Evolutionary conservation across 2,797 vertebrate species (phyloP), one percentile per base, ranked within the genome.

Genomic region (Micropoecilia bifurca): DNA sequence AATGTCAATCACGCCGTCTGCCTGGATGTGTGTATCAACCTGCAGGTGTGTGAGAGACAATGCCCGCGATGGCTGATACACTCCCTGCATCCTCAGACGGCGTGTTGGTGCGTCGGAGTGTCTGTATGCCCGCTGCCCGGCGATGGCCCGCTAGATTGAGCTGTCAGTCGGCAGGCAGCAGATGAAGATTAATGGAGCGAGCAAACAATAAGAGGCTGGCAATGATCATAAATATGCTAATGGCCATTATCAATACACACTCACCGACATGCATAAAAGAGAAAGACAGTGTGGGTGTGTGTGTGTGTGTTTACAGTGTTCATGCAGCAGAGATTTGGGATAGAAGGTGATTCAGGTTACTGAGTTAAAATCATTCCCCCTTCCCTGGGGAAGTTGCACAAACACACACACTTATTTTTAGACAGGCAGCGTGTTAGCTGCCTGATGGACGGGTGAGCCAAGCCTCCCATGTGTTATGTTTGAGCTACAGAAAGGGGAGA

Each of bases 151-250:
- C 96, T 97, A 98, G 97, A 99, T 99, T 99, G 97, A 99, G 98
- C 98, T 99, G 98, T 99, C 98, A 99, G 96, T 96, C 89, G 93
- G 92, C 93, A 96, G 96, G 97, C 97, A 96, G 95, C 96, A 95
- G 98, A 98, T 97, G 98, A 99, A 99, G 98, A 99, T 99, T 98
- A 99, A 99, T 99, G 97, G 97, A 96, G 96, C 94, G 88, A 85
- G 93, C 91, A 96, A 97, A 99, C 97, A 99, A 99, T 99, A 98
- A 98, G 97, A 97, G 96, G 96, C 96, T 97, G 96, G 97, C 97
- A 97, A 97, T 97, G 97, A 98, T 97, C 97, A 99, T 99, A 98
- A 99, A 99, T 99, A 99, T 99, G 98, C 97, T 98, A 99, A 99
- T 99, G 96, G 91, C 85, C 94, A 96, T 98, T 99, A 99, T 95